A percentile compares a stretch with the other conserved stretches of the same genome.
Evolutionary conservation across 53 echinoderm and acorn worm genomes (phyloP).

Genomic region (Zoroaster sp.): DNA sequence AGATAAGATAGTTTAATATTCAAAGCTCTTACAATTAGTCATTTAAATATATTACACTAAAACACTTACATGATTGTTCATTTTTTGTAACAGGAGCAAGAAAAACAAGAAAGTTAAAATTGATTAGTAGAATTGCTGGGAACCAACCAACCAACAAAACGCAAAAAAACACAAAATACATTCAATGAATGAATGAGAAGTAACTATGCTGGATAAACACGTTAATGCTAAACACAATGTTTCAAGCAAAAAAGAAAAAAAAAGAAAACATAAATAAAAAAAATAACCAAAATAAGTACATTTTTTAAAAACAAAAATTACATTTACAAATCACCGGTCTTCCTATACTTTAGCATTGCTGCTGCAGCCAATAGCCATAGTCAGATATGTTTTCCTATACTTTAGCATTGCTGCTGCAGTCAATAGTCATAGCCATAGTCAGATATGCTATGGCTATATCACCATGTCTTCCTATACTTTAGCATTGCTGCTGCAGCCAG

Average conservation of each 20-base stretch:
- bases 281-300: neutral
- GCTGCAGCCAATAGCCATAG: too few species aligned
- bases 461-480: too few species aligned
- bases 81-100: conserved; percentile 1
- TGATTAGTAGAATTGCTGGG: neutral
- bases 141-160: neutral
- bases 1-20: too few species aligned
- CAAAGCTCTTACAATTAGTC: too few species aligned
- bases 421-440: too few species aligned
- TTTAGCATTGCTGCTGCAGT: too few species aligned
- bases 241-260: neutral
- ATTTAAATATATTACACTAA: neutral
- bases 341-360: too few species aligned
- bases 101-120: neutral
- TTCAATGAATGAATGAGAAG: neutral
- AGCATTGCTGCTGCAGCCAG: too few species aligned
- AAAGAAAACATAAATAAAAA: neutral
- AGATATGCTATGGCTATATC: too few species aligned
- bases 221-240: neutral
- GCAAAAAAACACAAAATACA: neutral
- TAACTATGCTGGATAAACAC: neutral
- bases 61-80: neutral
- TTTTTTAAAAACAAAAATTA: neutral
- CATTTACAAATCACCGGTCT: too few species aligned
- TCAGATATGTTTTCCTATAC: too few species aligned